phyloP scores from a whole-genome alignment of 2,888 invertebrate genomes.

The Xanthia icteritia region DNA sequence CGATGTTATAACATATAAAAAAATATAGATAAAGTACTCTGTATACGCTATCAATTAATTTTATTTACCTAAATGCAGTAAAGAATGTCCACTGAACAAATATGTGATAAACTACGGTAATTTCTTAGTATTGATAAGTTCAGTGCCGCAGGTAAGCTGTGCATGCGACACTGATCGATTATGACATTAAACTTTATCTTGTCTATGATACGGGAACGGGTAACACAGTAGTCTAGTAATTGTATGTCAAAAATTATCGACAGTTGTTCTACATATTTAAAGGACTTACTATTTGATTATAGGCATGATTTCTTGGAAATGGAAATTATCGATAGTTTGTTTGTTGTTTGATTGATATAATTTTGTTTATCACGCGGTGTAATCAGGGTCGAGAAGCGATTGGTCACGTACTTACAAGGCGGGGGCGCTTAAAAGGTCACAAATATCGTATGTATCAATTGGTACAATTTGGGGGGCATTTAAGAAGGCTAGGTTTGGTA shows the following conservation, averaged over 20 bases:
- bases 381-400: slow-evolving; percentile 11
- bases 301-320: slow-evolving; percentile 49
- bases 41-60: slow-evolving; percentile 24
- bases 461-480: background rate
- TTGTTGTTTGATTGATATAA: slow-evolving; percentile 23
- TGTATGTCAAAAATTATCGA: slow-evolving; percentile 55
- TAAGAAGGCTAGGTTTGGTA: background rate
- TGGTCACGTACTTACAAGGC: background rate
- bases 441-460: background rate
- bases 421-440: background rate
- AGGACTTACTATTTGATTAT: slow-evolving; percentile 47
- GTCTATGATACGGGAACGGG: slow-evolving; percentile 61
- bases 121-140: slow-evolving; percentile 62
- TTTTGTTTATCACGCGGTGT: slow-evolving; percentile 11
- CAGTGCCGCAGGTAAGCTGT: slow-evolving; percentile 49
- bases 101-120: slow-evolving; percentile 32
- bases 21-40: background rate
- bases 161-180: slow-evolving; percentile 61
- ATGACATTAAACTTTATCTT: slow-evolving; percentile 57
- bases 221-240: slow-evolving; percentile 57
- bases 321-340: slow-evolving; percentile 42
- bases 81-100: slow-evolving; percentile 35
- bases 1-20: background rate
- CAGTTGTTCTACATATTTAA: slow-evolving; percentile 46
- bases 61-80: slow-evolving; percentile 30